Evolutionary conservation across 2,888 invertebrate species (phyloP), one percentile per base, ranked within the genome.

Genomic region (Tetragonisca angustula): DNA sequence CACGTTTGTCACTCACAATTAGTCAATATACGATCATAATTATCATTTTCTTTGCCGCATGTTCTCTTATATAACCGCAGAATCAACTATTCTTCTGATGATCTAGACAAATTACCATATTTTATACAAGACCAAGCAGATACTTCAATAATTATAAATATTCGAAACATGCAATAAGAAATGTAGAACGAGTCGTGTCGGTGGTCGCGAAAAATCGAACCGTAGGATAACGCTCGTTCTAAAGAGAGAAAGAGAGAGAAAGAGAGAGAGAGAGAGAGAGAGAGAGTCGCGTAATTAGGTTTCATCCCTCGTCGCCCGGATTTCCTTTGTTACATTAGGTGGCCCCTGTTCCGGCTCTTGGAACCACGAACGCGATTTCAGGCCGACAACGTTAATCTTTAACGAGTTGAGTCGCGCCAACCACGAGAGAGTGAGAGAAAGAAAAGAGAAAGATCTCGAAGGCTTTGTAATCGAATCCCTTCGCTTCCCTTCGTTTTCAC

Each of bases 261-360:
- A 27, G 27, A 43, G 32, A 43, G 27, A 27, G 27, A 27, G 27
- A 27, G 27, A 27, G 2, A 27, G 27, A 27, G 27, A 43, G 32
- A 43, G 43, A 43, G 36, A 49, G 79, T 79, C 77, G 76, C 83
- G 88, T 91, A 91, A 91, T 91, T 90, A 90, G 87, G 88, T 87
- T 91, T 90, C 86, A 88, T 88, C 85, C 86, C 87, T 88, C 91
- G 87, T 85, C 90, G 87, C 83, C 86, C 86, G 91, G 87, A 88
- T 91, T 92, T 92, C 91, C 92, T 92, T 92, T 92, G 92, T 92
- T 91, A 92, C 91, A 92, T 92, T 92, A 92, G 89, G 90, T 90
- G 86, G 84, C 83, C 80, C 81, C 89, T 82, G 79, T 88, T 84
- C 86, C 76, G 82, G 81, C 81, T 80, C 84, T 81, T 82, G 78